Evolutionary conservation across 2,113 vertebrate species (phyloP), one percentile per base, ranked within the genome.

Genomic region (Danio rerio): DNA sequence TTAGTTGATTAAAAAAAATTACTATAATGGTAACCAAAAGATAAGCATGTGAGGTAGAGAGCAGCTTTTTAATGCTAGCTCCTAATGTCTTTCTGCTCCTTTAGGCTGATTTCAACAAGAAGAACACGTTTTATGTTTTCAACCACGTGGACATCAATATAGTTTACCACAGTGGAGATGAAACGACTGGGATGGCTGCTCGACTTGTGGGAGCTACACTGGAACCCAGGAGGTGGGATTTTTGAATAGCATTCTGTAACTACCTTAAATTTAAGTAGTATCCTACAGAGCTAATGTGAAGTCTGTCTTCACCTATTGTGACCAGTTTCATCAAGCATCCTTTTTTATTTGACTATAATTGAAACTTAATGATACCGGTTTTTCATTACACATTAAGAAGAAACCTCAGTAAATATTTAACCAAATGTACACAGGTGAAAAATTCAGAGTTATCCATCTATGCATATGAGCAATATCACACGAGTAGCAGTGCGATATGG

Each of bases 81-180:
- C 18, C 8, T 78, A 1, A 21, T 55, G 12, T 10, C 56, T 3
- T 18, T 20, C 56, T 69, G 31, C 59, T 58, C 10, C 85, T 90
- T 76, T 86, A 99, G 98, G 86, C 95, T 31, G 95, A 97, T 79
- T 99, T 99, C 90, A 95, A 96, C 86, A 96, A 95, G 85, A 96
- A 94, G 87, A 96, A 97, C 87, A 98, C 96, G 0, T 99, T 93
- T 88, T 99, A 99, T 80, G 90, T 99, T 86, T 99, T 99, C 92
- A 99, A 99, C 89, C 98, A 99, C 0, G 95, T 99, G 87, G 97
- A 98, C 87, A 99, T 99, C 88, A 96, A 90, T 84, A 97, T 99
- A 84, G 88, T 88, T 50, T 99, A 96, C 91, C 98, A 99, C 88
- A 92, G 93, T 62, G 97, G 96, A 84, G 92, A 91, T 68, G 85